Evolutionary conservation across 2,888 invertebrate genomes (phyloP), one percentile per base, ranked within the genome.

Genomic region (Gerris lacustris): DNA sequence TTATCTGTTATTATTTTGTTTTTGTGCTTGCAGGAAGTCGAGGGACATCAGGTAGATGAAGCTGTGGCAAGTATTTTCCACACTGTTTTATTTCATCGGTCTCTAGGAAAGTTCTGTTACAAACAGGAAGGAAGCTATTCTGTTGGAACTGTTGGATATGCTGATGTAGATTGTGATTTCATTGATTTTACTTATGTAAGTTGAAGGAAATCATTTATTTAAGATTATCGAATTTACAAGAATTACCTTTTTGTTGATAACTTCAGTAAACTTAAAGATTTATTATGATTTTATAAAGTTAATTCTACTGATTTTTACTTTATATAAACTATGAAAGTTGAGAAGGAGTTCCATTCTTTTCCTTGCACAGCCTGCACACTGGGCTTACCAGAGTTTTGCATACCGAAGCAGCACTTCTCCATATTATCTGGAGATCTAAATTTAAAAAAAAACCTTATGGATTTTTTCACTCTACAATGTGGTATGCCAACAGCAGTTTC

Each of bases 81-180:
- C 82, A 94, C 94, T 67, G 90, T 95, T 68, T 84, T 95, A 69
- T 94, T 95, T 80, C 93, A 95, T 81, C 87, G 95, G 73, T 90
- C 92, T 73, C 86, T 91, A 77, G 95, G 95, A 73, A 95, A 95
- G 85, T 97, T 96, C 83, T 88, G 90, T 72, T 98, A 96, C 83
- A 92, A 90, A 81, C 90, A 90, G 79, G 96, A 96, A 82, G 92
- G 91, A 77, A 93, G 91, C 81, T 99, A 97, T 82, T 93, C 95
- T 43, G 92, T 98, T 76, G 96, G 97, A 69, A 94, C 96, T 1
- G 87, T 99, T 70, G 96, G 97, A 75, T 93, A 95, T 79, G 90
- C 92, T 76, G 99, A 99, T 82, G 93, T 97, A 62, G 94, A 96
- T 82, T 99, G 98, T 83, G 94, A 98, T 82, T 96, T 95, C 80